Evolutionary conservation across 2,113 vertebrate genomes (phyloP).

Genomic region (Epinephelus fuscoguttatus): DNA sequence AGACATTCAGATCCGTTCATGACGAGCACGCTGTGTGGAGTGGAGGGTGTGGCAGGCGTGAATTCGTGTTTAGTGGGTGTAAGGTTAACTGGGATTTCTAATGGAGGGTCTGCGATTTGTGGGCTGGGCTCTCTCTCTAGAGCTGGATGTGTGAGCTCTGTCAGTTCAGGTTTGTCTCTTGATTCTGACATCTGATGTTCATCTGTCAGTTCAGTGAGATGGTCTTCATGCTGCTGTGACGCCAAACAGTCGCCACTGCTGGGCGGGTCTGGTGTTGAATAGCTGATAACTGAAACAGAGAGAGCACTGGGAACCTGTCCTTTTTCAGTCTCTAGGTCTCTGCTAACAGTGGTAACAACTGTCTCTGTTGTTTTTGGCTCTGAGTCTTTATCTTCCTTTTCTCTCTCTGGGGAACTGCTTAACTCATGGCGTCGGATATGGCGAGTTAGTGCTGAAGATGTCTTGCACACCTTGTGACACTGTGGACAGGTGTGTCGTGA

Average conservation of each 20-base stretch:
- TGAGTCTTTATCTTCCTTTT: constrained; percentile 65
- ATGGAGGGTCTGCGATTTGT: constrained; percentile 49
- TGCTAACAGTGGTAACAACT: constrained; percentile 53
- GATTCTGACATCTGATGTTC: constrained; percentile 62
- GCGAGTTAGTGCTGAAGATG: constrained; percentile 88
- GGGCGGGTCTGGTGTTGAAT: constrained; percentile 71
- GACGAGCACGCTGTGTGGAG: constrained; percentile 83
- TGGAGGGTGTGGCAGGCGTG: constrained; percentile 53
- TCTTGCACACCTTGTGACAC: constrained; percentile 92
- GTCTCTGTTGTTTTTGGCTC: constrained; percentile 63
- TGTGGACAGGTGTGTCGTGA: constrained; percentile 88
- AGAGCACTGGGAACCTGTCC: constrained; percentile 70
- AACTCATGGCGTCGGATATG: constrained; percentile 88
- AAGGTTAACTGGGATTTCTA: constrained; percentile 64
- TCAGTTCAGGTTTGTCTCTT: constrained; percentile 53
- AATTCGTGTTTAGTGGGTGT: constrained; percentile 69
- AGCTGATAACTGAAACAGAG: constrained; percentile 87
- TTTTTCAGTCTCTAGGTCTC: constrained; percentile 63
- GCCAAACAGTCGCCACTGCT: constrained; percentile 41
- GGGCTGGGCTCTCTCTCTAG: constrained; percentile 60
- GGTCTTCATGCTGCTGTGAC: constrained; percentile 45
- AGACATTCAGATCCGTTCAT: constrained; percentile 84
- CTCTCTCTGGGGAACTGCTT: constrained; percentile 80
- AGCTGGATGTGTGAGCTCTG: constrained; percentile 35
- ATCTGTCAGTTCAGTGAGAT: constrained; percentile 41